Evolutionary conservation across 2,113 vertebrate species (phyloP).

Genomic region (Desmodus rotundus): DNA sequence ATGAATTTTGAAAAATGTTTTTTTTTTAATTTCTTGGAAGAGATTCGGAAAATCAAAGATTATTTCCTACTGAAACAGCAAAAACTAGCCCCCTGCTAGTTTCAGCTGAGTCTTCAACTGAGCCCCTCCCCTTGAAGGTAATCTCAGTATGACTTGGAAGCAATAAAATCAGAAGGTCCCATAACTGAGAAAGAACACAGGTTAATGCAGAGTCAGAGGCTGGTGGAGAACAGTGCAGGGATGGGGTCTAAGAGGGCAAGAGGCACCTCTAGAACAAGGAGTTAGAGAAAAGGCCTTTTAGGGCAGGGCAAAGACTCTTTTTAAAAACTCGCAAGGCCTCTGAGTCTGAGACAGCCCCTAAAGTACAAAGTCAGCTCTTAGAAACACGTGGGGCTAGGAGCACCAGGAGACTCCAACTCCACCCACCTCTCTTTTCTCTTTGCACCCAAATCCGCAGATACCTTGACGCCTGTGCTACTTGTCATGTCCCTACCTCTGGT

Average conservation of each 20-base stretch:
- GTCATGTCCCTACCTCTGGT: background rate
- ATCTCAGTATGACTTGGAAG: background rate
- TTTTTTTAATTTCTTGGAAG: background rate
- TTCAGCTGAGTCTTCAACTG: background rate
- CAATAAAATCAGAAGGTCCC: background rate
- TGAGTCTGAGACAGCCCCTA: background rate
- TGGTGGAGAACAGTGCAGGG: background rate
- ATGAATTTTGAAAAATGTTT: background rate
- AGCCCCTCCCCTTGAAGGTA: background rate
- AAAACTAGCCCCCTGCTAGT: background rate
- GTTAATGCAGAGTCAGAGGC: background rate
- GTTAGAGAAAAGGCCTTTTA: background rate
- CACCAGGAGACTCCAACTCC: background rate
- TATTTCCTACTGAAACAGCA: background rate
- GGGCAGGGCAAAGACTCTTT: background rate
- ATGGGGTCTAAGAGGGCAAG: background rate
- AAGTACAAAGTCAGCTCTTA: background rate
- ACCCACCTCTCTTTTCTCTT: background rate
- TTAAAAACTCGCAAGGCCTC: background rate
- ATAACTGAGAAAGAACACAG: background rate
- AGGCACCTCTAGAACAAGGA: background rate
- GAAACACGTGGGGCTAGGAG: background rate
- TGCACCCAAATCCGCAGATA: background rate
- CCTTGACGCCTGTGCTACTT: background rate
- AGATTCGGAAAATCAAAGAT: background rate